Evolutionary conservation across 2,113 vertebrate species (phyloP).

Genomic region (Anarrhichthys ocellatus): DNA sequence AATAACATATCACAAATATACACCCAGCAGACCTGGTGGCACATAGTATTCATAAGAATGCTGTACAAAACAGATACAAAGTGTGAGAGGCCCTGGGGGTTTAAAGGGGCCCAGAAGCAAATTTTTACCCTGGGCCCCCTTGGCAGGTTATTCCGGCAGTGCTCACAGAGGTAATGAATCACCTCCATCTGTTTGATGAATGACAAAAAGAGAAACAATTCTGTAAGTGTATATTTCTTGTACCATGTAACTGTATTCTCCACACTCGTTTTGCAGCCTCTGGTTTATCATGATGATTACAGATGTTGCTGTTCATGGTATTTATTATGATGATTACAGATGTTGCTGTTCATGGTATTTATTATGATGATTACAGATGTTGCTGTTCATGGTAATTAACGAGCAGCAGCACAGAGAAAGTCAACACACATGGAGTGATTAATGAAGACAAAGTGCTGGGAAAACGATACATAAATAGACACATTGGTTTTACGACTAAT

Average conservation of each 20-base stretch:
- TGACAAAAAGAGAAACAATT: background rate
- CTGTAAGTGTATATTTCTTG: background rate
- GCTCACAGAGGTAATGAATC: background rate
- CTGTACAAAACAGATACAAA: background rate
- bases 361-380: background rate
- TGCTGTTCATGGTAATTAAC: background rate
- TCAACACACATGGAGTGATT: background rate
- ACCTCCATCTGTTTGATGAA: background rate
- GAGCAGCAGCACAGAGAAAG: no score
- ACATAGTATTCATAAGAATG: background rate
- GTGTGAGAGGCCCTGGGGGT: background rate
- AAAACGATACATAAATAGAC: background rate
- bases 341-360: background rate
- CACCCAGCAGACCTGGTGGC: background rate
- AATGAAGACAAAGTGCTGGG: constrained; percentile 14
- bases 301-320: background rate
- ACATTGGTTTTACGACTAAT: background rate
- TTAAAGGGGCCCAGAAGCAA: background rate
- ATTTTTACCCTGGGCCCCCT: background rate
- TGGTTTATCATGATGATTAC: background rate
- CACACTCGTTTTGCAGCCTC: background rate
- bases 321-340: background rate
- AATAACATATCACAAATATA: background rate
- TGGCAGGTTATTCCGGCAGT: background rate
- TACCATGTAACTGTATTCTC: background rate